Conservation (phyloP, 2,797 vertebrate species). For the Psittacula echo region DNA sequence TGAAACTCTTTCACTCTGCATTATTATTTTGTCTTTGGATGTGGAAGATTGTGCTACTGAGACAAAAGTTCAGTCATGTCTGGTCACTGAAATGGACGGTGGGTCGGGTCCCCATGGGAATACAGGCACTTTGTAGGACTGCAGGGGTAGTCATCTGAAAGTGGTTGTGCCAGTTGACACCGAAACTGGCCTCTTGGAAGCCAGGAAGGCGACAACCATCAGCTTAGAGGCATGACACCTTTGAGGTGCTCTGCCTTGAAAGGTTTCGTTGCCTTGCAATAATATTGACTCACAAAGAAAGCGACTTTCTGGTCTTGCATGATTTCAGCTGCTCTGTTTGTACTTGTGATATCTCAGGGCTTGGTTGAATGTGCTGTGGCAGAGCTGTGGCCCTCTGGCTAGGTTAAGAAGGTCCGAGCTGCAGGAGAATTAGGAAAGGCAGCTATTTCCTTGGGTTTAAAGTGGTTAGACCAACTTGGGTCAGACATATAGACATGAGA, state of each 20-base stretch:
- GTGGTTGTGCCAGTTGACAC: background rate
- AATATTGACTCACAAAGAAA: background rate
- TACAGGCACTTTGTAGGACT: too few species aligned
- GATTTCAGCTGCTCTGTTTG: background rate
- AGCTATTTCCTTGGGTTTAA: background rate
- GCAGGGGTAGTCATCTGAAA: background rate
- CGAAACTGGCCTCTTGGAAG: background rate
- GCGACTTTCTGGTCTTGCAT: background rate
- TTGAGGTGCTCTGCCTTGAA: background rate
- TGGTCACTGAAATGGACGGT: background rate
- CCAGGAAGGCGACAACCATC: background rate
- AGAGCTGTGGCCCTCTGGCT: background rate
- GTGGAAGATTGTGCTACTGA: background rate
- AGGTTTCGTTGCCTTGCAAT: background rate
- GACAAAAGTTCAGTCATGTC: fast-evolving
- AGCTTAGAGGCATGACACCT: background rate
- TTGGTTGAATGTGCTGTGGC: background rate
- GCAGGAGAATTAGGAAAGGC: background rate
- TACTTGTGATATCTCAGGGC: background rate
- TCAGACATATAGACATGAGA: background rate
- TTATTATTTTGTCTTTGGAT: background rate
- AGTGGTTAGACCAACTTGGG: background rate
- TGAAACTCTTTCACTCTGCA: background rate
- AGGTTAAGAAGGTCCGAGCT: background rate
- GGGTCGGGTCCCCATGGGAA: background rate